These are phyloP conservation scores for Oncorhynchus clarkii DNA, from an alignment of 2,113 vertebrate genomes.

Conservation along the genomic window DNA sequence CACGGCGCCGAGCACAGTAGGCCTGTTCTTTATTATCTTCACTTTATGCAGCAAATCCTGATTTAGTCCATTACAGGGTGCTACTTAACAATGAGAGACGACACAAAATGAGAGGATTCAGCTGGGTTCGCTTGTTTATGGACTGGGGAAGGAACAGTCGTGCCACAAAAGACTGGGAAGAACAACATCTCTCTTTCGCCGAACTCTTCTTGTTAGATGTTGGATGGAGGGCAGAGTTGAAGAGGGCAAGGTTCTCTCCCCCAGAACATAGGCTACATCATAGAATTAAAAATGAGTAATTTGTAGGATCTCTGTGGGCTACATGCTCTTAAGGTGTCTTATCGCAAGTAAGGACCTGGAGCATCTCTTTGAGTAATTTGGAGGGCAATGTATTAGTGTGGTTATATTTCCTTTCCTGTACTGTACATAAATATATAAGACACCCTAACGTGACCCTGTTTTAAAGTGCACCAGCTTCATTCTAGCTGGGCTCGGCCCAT, in stretches of 20 bases:
- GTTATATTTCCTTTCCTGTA: background rate
- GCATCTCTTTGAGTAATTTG: too few species aligned
- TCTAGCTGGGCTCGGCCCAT: background rate
- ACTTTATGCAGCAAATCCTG: background rate
- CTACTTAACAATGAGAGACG: background rate
- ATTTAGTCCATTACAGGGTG: background rate
- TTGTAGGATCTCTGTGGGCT: too few species aligned
- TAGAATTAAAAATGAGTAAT: too few species aligned
- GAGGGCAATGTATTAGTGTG: too few species aligned
- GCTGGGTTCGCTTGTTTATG: background rate
- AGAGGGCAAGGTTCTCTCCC: too few species aligned
- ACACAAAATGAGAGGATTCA: background rate
- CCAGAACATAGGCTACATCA: too few species aligned
- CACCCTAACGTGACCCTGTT: background rate
- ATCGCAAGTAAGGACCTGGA: too few species aligned
- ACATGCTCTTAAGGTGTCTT: too few species aligned
- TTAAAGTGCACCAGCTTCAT: background rate
- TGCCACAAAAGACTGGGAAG: background rate
- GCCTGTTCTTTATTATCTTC: constrained; percentile 3
- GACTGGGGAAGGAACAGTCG: background rate
- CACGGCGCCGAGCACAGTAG: background rate
- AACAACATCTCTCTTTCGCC: too few species aligned
- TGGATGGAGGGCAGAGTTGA: too few species aligned
- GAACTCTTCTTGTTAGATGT: too few species aligned
- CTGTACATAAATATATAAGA: background rate